These are phyloP conservation scores for Crotalus tigris DNA, from an alignment of 2,113 vertebrate species.

Conservation along the genomic window DNA sequence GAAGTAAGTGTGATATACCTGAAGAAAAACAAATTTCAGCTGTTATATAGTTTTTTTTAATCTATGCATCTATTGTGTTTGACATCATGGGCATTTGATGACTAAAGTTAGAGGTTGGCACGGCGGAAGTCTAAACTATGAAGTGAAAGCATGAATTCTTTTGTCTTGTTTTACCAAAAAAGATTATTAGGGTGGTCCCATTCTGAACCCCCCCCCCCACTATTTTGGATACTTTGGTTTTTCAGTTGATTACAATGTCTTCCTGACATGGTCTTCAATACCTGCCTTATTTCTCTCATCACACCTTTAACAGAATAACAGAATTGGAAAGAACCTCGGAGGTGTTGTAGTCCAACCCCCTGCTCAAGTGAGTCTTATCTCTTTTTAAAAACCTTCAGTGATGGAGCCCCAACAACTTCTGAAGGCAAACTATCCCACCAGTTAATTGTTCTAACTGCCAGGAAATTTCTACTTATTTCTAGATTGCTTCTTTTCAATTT, in stretches of 20 bases:
- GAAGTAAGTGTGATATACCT: conserved; percentile 91
- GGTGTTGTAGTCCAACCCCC: too few species aligned
- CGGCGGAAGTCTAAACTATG: background rate
- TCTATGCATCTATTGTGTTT: background rate
- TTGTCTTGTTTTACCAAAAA: background rate
- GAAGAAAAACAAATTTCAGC: background rate
- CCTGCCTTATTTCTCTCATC: background rate
- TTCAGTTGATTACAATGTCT: background rate
- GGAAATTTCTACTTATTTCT: too few species aligned
- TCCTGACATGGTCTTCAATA: background rate
- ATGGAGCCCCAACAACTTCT: too few species aligned
- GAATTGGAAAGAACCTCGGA: too few species aligned
- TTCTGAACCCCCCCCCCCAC: background rate
- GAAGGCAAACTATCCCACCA: too few species aligned
- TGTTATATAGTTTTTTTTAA: background rate
- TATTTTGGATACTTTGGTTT: background rate
- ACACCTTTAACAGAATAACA: too few species aligned
- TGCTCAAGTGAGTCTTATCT: too few species aligned
- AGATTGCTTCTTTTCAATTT: too few species aligned
- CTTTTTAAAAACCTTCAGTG: too few species aligned
- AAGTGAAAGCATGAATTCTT: background rate
- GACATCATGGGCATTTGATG: background rate
- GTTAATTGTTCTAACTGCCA: too few species aligned
- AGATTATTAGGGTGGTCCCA: background rate
- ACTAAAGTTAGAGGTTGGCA: background rate